phyloP scores from a whole-genome alignment of 2,113 vertebrate species.

The Nothobranchius kuhntae region DNA sequence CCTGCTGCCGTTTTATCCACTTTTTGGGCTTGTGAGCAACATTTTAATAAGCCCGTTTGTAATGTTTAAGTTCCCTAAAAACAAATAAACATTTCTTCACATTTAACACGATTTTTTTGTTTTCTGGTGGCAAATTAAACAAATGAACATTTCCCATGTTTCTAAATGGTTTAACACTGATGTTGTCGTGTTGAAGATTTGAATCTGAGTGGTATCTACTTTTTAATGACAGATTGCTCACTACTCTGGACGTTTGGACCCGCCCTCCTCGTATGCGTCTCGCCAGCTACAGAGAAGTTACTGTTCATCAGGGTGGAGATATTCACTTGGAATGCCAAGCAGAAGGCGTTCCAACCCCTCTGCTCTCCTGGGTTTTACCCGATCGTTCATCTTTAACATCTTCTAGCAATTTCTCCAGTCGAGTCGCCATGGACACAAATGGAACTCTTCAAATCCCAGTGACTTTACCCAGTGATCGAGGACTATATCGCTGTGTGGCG shows the following conservation, averaged over 20 bases:
- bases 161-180: too few species aligned
- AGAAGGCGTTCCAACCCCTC: conserved; percentile 83
- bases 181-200: neutral
- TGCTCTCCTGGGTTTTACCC: conserved; percentile 91
- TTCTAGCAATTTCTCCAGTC: conserved; percentile 54
- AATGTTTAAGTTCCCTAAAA: neutral
- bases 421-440: conserved; percentile 83
- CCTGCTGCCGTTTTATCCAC: neutral
- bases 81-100: neutral
- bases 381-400: conserved; percentile 78
- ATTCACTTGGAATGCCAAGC: conserved; percentile 86
- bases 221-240: conserved; percentile 68
- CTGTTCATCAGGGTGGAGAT: conserved; percentile 86
- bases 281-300: conserved; percentile 81
- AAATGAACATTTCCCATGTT: too few species aligned
- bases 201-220: neutral
- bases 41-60: too few species aligned
- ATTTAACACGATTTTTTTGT: neutral
- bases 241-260: conserved; percentile 81
- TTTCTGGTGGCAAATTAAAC: too few species aligned
- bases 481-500: conserved; percentile 89
- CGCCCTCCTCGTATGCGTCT: conserved; percentile 84
- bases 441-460: conserved; percentile 83
- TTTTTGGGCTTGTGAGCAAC: neutral
- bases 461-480: conserved; percentile 80